Conservation (phyloP, 2,888 invertebrate genomes). For the Amiota minor region DNA sequence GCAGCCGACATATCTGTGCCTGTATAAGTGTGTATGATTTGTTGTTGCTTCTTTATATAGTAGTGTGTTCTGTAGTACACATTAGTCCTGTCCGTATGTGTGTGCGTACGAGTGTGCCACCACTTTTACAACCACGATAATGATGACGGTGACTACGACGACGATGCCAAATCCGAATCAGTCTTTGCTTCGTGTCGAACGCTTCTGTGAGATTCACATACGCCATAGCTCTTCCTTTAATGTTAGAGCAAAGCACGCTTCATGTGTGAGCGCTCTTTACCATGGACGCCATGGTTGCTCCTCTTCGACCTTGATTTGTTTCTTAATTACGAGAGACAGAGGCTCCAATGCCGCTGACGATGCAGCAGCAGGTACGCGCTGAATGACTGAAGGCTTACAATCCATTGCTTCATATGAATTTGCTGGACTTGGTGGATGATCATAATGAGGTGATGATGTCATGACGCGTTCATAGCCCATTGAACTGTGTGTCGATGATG, state of each 20-base stretch:
- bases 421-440: constrained; percentile 76
- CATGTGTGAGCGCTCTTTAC: constrained; percentile 72
- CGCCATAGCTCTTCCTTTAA: constrained; percentile 9
- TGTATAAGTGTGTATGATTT: constrained; percentile 37
- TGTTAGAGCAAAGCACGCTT: constrained; percentile 13
- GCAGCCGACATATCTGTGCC: constrained; percentile 38
- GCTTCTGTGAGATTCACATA: constrained; percentile 35
- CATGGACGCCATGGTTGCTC: constrained; percentile 89
- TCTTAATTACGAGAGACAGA: constrained; percentile 83
- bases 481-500: constrained; percentile 71
- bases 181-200: constrained; percentile 54
- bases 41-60: too few relatives aligned
- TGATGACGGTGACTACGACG: constrained; percentile 3
- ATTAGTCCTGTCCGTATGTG: constrained; percentile 11
- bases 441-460: constrained; percentile 74
- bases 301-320: constrained; percentile 78
- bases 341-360: constrained; percentile 72
- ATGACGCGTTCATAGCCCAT: constrained; percentile 74
- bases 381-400: constrained; percentile 75
- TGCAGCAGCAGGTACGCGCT: constrained; percentile 74
- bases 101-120: constrained; percentile 10
- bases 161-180: constrained; percentile 52
- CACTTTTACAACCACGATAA: not conserved
- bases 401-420: constrained; percentile 74
- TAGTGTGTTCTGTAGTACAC: not conserved